Percentiles rank a stretch among this genome's conserved stretches.
Evolutionary conservation across 2,113 vertebrate genomes (phyloP).

Genomic region (Colius striatus): DNA sequence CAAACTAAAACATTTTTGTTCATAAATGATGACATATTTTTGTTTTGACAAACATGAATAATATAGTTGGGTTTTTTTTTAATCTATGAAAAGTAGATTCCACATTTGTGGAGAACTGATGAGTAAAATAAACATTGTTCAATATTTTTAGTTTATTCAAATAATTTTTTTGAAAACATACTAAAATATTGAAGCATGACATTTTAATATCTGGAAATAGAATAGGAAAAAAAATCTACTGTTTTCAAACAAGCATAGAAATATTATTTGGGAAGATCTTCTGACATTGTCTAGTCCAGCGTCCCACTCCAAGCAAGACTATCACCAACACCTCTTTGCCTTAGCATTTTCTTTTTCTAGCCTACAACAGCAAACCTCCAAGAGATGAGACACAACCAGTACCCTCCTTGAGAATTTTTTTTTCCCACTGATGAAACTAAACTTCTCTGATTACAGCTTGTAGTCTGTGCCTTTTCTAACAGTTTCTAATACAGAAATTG

Average conservation of each 20-base stretch:
- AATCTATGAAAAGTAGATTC: not conserved
- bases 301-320: not conserved
- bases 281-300: not conserved
- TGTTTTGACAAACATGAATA: not conserved
- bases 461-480: not conserved
- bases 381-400: accelerated
- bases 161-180: not conserved
- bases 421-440: not conserved
- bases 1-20: not conserved
- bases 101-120: not conserved
- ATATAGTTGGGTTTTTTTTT: not conserved
- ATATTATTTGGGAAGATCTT: not conserved
- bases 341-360: not conserved
- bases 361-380: not conserved
- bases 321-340: accelerated
- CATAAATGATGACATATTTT: not conserved
- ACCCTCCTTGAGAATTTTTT: not conserved
- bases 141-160: not conserved
- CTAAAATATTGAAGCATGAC: not conserved
- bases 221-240: not conserved
- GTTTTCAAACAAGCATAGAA: not conserved
- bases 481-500: not conserved
- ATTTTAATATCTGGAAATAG: not conserved
- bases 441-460: not conserved
- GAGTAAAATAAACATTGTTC: not conserved